These are phyloP conservation scores for Hystrix brachyura DNA, from an alignment of 2,113 vertebrate genomes.

Conservation along the genomic window DNA sequence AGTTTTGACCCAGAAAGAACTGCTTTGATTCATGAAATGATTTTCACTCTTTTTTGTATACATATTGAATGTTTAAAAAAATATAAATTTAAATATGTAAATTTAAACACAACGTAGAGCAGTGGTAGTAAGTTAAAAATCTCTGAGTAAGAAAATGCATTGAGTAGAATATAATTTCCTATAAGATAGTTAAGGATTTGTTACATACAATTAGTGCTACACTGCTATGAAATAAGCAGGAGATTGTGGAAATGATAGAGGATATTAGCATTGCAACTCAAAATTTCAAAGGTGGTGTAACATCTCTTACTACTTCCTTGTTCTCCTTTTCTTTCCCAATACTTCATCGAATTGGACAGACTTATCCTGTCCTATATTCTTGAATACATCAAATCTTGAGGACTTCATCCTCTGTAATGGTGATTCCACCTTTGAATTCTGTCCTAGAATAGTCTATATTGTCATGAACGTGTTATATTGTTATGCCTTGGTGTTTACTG, in stretches of 20 bases:
- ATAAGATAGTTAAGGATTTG: not conserved
- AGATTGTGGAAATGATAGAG: not conserved
- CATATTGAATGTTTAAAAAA: not conserved
- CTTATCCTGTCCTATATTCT: not conserved
- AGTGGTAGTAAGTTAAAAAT: not conserved
- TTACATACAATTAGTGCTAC: not conserved
- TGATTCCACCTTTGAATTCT: not conserved
- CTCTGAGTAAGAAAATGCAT: not conserved
- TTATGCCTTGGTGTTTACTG: not conserved
- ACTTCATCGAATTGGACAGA: not conserved
- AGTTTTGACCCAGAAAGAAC: constrained; percentile 54
- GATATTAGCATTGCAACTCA: not conserved
- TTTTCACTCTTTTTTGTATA: constrained; percentile 47
- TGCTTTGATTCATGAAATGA: not conserved
- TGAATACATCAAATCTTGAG: not conserved
- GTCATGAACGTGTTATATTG: not conserved
- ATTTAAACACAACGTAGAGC: no score
- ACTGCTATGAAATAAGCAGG: not conserved
- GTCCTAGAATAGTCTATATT: not conserved
- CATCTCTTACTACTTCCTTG: not conserved
- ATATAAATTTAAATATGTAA: no score
- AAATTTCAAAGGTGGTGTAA: not conserved
- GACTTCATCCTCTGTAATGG: not conserved
- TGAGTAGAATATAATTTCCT: not conserved
- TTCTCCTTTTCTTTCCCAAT: not conserved